phyloP scores from a whole-genome alignment of 2,113 vertebrate genomes.

The Ptyas mucosa region DNA sequence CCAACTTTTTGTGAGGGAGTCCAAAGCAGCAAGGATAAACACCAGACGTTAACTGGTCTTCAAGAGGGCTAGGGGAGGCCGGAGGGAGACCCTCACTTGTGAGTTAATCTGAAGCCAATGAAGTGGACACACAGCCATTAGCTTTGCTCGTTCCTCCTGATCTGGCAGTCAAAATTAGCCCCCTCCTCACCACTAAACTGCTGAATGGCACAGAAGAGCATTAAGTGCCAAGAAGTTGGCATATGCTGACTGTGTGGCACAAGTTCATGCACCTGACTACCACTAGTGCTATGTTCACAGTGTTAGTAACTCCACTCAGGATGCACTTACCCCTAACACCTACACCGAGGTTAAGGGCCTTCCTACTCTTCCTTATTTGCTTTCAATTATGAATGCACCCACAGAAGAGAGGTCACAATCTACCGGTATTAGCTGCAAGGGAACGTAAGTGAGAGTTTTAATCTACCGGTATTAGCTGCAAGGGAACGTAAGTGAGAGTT shows the following conservation, averaged over 20 bases:
- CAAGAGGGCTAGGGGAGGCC: slow-evolving; percentile 46
- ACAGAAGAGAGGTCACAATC: background rate
- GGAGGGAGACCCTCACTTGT: slow-evolving; percentile 47
- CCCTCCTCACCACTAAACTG: background rate
- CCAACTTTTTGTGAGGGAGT: slow-evolving; percentile 63
- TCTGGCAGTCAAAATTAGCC: background rate
- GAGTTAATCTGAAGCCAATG: background rate
- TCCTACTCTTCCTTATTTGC: background rate
- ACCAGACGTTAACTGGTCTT: slow-evolving; percentile 53
- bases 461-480: no score
- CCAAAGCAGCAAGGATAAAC: slow-evolving; percentile 56
- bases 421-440: background rate
- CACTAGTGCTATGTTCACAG: background rate
- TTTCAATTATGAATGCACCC: background rate
- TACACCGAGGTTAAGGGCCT: slow-evolving; percentile 5
- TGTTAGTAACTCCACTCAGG: background rate
- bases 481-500: background rate
- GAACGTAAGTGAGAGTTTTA: background rate
- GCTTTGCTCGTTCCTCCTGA: no score
- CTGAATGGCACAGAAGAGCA: no score
- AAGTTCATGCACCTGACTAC: background rate
- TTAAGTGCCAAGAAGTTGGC: background rate
- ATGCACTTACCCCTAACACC: background rate
- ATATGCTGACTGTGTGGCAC: background rate
- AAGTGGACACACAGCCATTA: background rate